Base-by-base conservation (phyloP, 2,113 vertebrate species). In the Rhizomys pruinosus region DNA sequence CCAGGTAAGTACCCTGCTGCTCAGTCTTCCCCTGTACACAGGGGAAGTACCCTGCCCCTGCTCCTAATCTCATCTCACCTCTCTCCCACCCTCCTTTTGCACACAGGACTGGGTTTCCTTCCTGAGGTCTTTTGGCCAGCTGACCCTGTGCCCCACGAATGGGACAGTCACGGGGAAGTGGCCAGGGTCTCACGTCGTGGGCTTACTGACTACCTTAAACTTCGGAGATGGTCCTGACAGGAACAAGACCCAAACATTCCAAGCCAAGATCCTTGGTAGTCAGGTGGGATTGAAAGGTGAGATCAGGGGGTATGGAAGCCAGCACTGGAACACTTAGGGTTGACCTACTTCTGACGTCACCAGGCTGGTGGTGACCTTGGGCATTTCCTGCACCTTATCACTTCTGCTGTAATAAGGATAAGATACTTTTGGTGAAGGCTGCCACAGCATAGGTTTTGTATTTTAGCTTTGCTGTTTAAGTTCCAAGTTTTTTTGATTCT, bases 81-180 rank as follows among this genome's bases (percentile, higher is more conserved):
- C 22, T 44, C 52, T 96, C 78, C 94, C 71, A 25, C 92, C 91
- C 55, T 97, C 81, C 55, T 64, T 77, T 2, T 95, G 95, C 92
- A 73, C 77, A 78, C 82, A 97, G 97, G 97, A 98, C 84, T 97
- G 97, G 97, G 95, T 97, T 69, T 93, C 96, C 74, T 97, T 98
- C 78, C 95, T 97, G 95, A 96, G 96, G 66, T 96, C 96, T 88
- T 89, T 97, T 79, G 96, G 95, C 73, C 96, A 95, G 86, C 86
- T 98, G 86, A 97, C 84, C 87, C 89, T 97, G 69, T 97, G 97
- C 78, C 93, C 96, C 0, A 59, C 59, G 87, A 97, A 97, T 87
- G 94, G 64, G 74, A 96, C 96, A 44, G 87, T 42, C 82, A 81
- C 82, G 52, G 88, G 79, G 71, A 95, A 59, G 66, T 90, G 52